A percentile compares a stretch with the other conserved stretches of the same genome.
phyloP scores from a whole-genome alignment of 2,797 vertebrate species.

The Alauda arvensis region DNA sequence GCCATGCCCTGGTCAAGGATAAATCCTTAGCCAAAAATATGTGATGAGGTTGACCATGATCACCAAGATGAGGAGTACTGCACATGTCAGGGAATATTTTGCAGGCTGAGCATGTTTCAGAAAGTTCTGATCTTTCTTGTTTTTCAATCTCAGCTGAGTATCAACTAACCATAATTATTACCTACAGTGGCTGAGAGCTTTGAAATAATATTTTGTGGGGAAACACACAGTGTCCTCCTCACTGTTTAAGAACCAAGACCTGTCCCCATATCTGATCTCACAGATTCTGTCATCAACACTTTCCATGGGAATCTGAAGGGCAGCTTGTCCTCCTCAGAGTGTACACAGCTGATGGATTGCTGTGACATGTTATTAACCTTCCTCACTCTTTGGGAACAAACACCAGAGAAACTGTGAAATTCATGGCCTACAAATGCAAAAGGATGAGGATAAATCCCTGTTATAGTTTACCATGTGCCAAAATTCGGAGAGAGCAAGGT shows the following conservation, averaged over 20 bases:
- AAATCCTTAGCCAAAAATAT: not conserved
- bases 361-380: not conserved
- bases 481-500: not conserved
- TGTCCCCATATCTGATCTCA: not conserved
- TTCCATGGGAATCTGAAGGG: not conserved
- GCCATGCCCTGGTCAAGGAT: not conserved
- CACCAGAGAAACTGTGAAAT: not conserved
- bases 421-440: no score
- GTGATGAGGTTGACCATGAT: not conserved
- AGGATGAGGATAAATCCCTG: not conserved
- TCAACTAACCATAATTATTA: not conserved
- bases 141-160: not conserved
- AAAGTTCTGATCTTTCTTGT: not conserved
- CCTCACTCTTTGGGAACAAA: not conserved
- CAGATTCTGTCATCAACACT: not conserved
- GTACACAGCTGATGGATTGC: not conserved
- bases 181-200: not conserved
- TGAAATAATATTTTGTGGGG: not conserved
- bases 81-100: not conserved
- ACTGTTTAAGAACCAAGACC: not conserved
- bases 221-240: not conserved
- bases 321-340: not conserved
- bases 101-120: not conserved
- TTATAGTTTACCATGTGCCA: not conserved
- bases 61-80: not conserved